These are phyloP conservation scores for Xylota sylvarum DNA, from an alignment of 2,888 invertebrate genomes.

Conservation along the genomic window DNA sequence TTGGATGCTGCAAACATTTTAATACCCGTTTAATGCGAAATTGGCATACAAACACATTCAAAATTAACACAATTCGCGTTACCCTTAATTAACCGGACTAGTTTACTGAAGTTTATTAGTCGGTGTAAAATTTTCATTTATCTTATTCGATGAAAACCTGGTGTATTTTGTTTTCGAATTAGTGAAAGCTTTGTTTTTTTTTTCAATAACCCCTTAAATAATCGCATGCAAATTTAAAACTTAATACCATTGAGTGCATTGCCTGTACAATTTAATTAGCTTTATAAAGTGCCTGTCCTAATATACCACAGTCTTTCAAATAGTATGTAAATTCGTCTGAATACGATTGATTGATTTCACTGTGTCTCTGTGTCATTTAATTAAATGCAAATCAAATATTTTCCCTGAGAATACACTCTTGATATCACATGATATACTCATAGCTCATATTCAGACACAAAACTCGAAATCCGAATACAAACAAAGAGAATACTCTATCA, in stretches of 20 bases:
- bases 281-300: no score
- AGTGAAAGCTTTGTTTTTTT: no score
- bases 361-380: constrained; percentile 11
- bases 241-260: no score
- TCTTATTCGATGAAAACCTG: not conserved
- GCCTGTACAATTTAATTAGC: no score
- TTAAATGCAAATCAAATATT: constrained; percentile 38
- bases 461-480: not conserved
- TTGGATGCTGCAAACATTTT: constrained; percentile 52
- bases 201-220: no score
- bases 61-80: constrained; percentile 63
- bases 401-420: not conserved
- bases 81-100: constrained; percentile 58
- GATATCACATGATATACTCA: not conserved
- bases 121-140: constrained; percentile 39
- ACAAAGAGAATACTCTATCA: not conserved
- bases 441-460: not conserved
- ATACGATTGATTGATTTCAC: not conserved
- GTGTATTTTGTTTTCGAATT: not conserved
- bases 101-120: constrained; percentile 18
- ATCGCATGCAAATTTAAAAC: no score
- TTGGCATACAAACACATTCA: constrained; percentile 54
- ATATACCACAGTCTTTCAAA: not conserved
- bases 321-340: not conserved
- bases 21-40: constrained; percentile 60